Base-by-base conservation (phyloP, 2,888 invertebrate genomes). In the Hypomecis punctinalis region DNA sequence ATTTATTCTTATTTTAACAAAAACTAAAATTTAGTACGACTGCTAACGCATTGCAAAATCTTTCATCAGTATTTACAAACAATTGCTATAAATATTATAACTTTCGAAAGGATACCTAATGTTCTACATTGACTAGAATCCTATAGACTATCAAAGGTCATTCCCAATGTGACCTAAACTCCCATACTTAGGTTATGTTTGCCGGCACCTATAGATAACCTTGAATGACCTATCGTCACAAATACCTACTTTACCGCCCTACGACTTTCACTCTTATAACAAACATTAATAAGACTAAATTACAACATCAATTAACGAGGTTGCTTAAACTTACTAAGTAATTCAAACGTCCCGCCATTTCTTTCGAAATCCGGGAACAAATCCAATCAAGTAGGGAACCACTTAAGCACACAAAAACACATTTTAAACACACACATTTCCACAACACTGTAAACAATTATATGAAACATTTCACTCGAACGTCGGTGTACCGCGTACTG, bases 161-260 rank as follows among this genome's bases (percentile, higher is more conserved):
- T 77, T 77, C 73, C 79, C 80, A 91, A 90, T 85, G 82, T 87
- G 89, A 91, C 86, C 87, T 80, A 81, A 70, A 79, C 70, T 63
- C 78, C 81, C 80, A 79, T 79, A 79, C 76, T 82, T 79, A 85
- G 86, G 85, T 88, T 87, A 84, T 85, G 89, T 86, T 90, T 88
- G 85, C 91, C 89, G 89, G 88, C 82, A 77, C 77, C 80, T 66
- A 81, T 74, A 76, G 76, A 76, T 92, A 91, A 93, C 93, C 93
- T 93, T 93, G 91, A 90, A 90, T 92, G 93, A 93, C 92, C 93
- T 92, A 91, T 74, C 69, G 69, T 69, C 71, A 46, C 45, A 37
- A 72, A 70, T 71, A 70, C 69, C 69, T 66, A 49, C 40, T 69
- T 64, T 61, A 60, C 53, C 23, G 55, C 68, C 57, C 51, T 61